A percentile compares a stretch with the other conserved stretches of the same genome.
phyloP scores from a whole-genome alignment of 2,113 vertebrate genomes.

The Calidris pygmaea region DNA sequence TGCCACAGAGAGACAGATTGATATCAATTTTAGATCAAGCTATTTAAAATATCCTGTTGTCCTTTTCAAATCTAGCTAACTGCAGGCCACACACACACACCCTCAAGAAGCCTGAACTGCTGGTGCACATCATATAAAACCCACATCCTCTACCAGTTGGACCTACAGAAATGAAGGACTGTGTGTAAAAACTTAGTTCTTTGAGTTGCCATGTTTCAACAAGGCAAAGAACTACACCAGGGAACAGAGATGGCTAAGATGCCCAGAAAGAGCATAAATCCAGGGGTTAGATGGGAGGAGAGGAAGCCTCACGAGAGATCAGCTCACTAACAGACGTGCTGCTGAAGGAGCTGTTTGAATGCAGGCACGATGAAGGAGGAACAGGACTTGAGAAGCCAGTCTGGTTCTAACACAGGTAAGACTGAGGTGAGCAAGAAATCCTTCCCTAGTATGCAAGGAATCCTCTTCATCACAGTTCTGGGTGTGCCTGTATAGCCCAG shows the following conservation, averaged over 20 bases:
- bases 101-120: not conserved
- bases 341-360: not conserved
- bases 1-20: not conserved
- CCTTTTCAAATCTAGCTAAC: not conserved
- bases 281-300: not conserved
- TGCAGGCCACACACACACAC: not conserved
- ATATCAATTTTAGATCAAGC: not conserved
- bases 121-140: not conserved
- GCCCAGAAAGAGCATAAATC: not conserved
- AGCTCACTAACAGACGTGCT: not conserved
- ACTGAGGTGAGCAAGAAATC: not conserved
- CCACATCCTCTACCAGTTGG: not conserved
- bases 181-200: not conserved
- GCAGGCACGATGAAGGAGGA: not conserved
- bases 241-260: not conserved
- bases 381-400: not conserved
- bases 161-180: not conserved
- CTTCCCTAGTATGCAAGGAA: not conserved
- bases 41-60: not conserved
- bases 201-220: not conserved
- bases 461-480: not conserved
- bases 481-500: not conserved
- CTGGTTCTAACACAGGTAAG: not conserved
- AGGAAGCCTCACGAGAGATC: not conserved
- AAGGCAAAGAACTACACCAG: not conserved